Conservation (phyloP, 2,113 vertebrate species). For the Lates calcarifer region DNA sequence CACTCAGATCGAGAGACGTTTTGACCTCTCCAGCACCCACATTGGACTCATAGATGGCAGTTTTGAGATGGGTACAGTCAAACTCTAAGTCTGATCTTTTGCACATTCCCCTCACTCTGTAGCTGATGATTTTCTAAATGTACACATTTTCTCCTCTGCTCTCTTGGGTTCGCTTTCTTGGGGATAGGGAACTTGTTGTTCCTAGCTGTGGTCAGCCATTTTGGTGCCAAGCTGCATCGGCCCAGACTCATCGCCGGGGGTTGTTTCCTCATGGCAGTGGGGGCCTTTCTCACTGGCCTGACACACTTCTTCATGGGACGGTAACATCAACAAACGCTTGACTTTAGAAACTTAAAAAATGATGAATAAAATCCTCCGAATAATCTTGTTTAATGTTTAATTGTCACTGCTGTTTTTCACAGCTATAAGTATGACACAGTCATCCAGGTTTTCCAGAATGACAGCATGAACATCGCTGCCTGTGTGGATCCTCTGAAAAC, state of each 20-base stretch:
- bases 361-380: neutral
- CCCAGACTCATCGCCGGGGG: conserved; percentile 90
- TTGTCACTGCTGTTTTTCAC: conserved; percentile 13
- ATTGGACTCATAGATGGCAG: conserved; percentile 91
- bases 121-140: neutral
- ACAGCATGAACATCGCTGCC: conserved; percentile 67
- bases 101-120: neutral
- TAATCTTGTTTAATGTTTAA: neutral
- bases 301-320: conserved; percentile 97
- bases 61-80: conserved; percentile 92
- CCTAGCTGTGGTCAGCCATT: conserved; percentile 93
- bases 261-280: conserved; percentile 88
- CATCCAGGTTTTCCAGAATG: conserved; percentile 69
- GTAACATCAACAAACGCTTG: conserved; percentile 71
- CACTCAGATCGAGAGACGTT: conserved; percentile 94
- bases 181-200: conserved; percentile 91
- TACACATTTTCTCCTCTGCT: neutral
- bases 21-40: conserved; percentile 88
- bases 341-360: neutral
- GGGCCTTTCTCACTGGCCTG: conserved; percentile 87
- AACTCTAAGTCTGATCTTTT: neutral
- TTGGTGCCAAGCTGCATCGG: conserved; percentile 92
- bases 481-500: conserved; percentile 61
- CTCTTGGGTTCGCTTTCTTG: neutral
- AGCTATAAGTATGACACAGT: conserved; percentile 82